Evolutionary conservation across 2,113 vertebrate species (phyloP), one percentile per base, ranked within the genome.

Genomic region (Elaphurus davidianus): DNA sequence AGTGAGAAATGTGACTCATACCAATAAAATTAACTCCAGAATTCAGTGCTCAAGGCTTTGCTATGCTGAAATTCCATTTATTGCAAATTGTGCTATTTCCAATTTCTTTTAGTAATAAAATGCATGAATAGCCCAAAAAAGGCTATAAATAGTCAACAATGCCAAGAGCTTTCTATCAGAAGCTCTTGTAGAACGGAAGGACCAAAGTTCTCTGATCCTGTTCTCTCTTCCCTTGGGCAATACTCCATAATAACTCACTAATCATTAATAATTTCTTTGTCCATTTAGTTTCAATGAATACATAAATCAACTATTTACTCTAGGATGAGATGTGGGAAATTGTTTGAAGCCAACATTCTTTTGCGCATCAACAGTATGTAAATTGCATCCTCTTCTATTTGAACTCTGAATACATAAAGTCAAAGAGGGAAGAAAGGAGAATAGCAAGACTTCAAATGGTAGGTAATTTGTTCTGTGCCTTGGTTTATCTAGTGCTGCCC

Each of bases 101-200:
- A 96, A 98, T 98, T 97, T 98, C 96, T 98, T 97, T 98, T 92
- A 92, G 97, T 92, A 98, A 98, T 98, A 95, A 98, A 92, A 98
- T 98, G 96, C 90, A 97, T 90, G 81, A 95, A 94, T 84, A 97
- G 96, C 57, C 84, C 4, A 59, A 96, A 98, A 97, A 90, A 90
- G 83, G 83, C 95, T 97, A 98, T 98, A 98, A 98, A 98, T 98
- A 98, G 97, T 98, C 98, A 99, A 98, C 97, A 95, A 28, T 7
- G 0, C 97, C 91, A 82, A 93, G 52, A 94, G 59, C 64, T 89
- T 98, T 96, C 92, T 90, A 79, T 92, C 97, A 95, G 91, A 95
- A 97, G 83, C 76, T 97, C 93, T 28, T 33, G 55, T 27, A 95
- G 60, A 98, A 97, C n/a, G 71, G 92, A 96, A 96, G 47, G 97